Evolutionary conservation across 2,113 vertebrate genomes (phyloP).

Genomic region (Sceloporus tristichus): DNA sequence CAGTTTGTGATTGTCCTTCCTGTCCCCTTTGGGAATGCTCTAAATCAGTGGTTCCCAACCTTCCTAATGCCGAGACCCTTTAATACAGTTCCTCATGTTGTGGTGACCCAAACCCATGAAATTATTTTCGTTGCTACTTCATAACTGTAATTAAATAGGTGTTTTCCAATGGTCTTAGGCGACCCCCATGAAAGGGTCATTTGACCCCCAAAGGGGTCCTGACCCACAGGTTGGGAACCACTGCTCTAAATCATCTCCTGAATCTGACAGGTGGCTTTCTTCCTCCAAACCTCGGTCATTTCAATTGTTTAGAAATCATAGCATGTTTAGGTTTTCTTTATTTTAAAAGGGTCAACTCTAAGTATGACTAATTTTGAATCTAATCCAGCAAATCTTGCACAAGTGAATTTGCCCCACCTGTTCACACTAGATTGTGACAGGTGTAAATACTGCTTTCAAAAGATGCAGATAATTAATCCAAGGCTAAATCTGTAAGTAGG

Average conservation of each 20-base stretch:
- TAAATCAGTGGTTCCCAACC: not conserved
- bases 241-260: not conserved
- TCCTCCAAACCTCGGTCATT: not conserved
- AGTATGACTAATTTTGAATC: not conserved
- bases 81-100: too few relatives aligned
- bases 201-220: too few relatives aligned
- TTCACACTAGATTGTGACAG: not conserved
- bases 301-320: not conserved
- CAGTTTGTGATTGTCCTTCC: not conserved
- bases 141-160: too few relatives aligned
- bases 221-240: too few relatives aligned
- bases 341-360: not conserved
- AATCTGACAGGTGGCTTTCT: not conserved
- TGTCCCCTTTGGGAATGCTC: not conserved
- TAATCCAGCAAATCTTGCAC: not conserved
- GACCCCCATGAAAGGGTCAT: too few relatives aligned
- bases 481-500: not conserved
- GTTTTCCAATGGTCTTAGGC: too few relatives aligned
- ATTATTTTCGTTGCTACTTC: too few relatives aligned
- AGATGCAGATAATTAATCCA: not conserved
- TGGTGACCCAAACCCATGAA: too few relatives aligned
- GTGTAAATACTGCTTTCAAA: not conserved
- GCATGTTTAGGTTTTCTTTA: not conserved
- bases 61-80: too few relatives aligned
- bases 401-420: not conserved